These are phyloP conservation scores for Cryptocheilus praepositus DNA, from an alignment of 2,888 invertebrate genomes.

Conservation along the genomic window DNA sequence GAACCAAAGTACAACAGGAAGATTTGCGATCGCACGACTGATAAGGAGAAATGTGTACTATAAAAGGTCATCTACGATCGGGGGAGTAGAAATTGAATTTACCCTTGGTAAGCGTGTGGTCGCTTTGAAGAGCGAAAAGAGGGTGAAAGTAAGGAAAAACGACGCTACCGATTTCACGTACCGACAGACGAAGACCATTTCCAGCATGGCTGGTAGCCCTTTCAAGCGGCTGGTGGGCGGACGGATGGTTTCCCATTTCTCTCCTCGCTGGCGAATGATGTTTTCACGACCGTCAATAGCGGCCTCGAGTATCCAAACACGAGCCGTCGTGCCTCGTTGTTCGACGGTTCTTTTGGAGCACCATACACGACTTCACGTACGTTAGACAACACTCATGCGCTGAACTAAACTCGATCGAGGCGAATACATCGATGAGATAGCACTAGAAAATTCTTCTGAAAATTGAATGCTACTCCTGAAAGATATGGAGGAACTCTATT, in stretches of 20 bases:
- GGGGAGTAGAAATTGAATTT: background rate
- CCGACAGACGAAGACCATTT: conserved; percentile 72
- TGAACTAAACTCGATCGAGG: background rate
- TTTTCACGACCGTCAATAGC: conserved; percentile 62
- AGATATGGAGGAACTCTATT: background rate
- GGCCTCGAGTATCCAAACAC: conserved; percentile 53
- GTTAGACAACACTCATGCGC: conserved; percentile 1
- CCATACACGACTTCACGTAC: conserved; percentile 32
- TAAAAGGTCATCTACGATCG: no score
- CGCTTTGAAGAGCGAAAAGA: background rate
- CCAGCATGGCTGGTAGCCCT: conserved; percentile 76
- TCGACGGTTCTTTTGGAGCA: conserved; percentile 27
- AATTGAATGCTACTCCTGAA: background rate
- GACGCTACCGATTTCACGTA: conserved; percentile 55
- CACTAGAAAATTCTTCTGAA: background rate
- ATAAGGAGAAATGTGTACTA: no score
- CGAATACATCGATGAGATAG: background rate
- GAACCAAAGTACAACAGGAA: no score
- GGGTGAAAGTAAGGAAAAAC: conserved; percentile 28
- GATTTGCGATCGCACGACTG: no score
- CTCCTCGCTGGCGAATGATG: conserved; percentile 45
- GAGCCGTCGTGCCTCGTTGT: conserved; percentile 33
- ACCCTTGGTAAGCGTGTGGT: background rate
- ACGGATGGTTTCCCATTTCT: conserved; percentile 88
- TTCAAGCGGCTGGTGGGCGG: conserved; percentile 89